Evolutionary conservation across 2,113 vertebrate species (phyloP).

Genomic region (Eulacestoma nigropectus): DNA sequence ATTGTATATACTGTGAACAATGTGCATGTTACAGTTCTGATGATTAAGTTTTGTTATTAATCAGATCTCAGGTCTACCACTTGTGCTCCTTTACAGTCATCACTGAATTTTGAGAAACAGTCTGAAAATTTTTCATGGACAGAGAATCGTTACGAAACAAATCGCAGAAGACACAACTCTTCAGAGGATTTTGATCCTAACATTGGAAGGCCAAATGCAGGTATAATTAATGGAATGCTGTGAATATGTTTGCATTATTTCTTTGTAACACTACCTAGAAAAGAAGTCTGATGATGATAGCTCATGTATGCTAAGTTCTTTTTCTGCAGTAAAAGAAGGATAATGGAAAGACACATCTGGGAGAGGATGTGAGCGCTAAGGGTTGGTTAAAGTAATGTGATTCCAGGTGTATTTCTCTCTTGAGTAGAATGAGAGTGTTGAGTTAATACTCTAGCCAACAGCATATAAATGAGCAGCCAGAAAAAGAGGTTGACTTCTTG

Average conservation of each 20-base stretch:
- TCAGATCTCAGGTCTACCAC: background rate
- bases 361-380: background rate
- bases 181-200: conserved; percentile 74
- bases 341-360: background rate
- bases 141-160: conserved; percentile 69
- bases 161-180: conserved; percentile 73
- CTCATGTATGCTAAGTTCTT: background rate
- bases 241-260: background rate
- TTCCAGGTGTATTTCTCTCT: background rate
- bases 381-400: background rate
- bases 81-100: conserved; percentile 63
- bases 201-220: conserved; percentile 64
- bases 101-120: conserved; percentile 73
- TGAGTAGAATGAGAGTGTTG: background rate
- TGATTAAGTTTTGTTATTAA: background rate
- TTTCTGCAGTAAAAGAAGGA: background rate
- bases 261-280: background rate
- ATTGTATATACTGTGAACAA: background rate
- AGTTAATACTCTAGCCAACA: background rate
- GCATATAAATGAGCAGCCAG: background rate
- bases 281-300: background rate
- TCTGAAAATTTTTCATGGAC: conserved; percentile 65
- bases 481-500: background rate
- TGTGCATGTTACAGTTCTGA: background rate
- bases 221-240: conserved; percentile 34